Percentiles rank a stretch among this genome's conserved stretches.
Evolutionary conservation across 1,140 invertebrate species (phyloP).

Genomic region (Temnothorax curvispinosus): DNA sequence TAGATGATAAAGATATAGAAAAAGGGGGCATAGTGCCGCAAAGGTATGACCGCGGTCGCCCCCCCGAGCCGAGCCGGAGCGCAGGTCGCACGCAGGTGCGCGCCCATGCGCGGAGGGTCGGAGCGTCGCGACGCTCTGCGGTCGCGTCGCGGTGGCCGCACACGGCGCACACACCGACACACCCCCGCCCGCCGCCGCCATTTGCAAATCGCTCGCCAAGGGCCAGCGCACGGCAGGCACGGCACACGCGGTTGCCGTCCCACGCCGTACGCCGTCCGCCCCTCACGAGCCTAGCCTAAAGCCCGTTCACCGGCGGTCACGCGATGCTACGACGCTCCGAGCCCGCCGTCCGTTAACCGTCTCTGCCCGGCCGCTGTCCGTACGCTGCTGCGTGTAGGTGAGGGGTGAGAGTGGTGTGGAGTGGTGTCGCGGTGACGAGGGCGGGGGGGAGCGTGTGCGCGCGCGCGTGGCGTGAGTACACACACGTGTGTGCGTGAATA

Average conservation of each 20-base stretch:
- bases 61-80: too few relatives aligned
- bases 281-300: conserved; percentile 43
- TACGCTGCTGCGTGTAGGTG: background rate
- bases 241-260: conserved; percentile 39
- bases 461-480: background rate
- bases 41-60: too few relatives aligned
- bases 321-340: background rate
- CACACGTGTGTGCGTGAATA: background rate
- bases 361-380: background rate
- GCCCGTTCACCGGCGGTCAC: background rate
- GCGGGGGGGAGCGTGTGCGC: too few relatives aligned
- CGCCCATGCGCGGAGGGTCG: background rate
- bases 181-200: background rate
- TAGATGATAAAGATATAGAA: too few relatives aligned
- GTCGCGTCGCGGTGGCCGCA: background rate
- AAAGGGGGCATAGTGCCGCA: too few relatives aligned
- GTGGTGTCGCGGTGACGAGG: background rate
- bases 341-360: background rate
- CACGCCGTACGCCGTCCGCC: conserved; percentile 47
- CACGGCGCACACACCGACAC: too few relatives aligned
- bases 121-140: background rate
- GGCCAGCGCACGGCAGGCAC: conserved; percentile 45
- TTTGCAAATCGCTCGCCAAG: conserved; percentile 35
- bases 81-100: background rate
- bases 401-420: too few relatives aligned